Percentiles rank a stretch among this genome's conserved stretches.
Conservation (phyloP, 92 coral and sea anemone species). For the Epizoanthus rinbou region DNA sequence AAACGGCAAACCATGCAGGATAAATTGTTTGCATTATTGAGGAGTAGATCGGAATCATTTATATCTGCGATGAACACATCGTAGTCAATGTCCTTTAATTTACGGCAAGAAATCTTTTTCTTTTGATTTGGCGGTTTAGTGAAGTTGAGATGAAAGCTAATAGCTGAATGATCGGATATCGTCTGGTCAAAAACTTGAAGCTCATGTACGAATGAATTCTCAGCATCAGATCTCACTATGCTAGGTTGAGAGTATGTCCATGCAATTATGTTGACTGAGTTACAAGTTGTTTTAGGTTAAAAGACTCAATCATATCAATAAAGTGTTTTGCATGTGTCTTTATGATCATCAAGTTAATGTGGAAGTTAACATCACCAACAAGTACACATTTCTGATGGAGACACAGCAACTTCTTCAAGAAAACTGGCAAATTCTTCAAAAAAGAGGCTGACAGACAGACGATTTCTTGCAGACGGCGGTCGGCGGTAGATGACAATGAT, state of each 20-base stretch:
- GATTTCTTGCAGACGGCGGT: no score
- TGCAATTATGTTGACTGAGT: no score
- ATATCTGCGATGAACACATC: conserved; percentile 19
- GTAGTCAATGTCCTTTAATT: neutral
- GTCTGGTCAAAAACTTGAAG: conserved; percentile 3
- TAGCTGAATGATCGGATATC: neutral
- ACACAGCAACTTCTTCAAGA: neutral
- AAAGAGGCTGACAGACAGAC: neutral
- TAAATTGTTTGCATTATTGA: conserved; percentile 18
- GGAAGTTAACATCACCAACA: no score
- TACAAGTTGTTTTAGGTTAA: no score
- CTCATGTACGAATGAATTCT: neutral
- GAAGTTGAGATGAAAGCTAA: neutral
- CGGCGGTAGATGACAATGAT: no score
- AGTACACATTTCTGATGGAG: no score
- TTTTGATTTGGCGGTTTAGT: neutral
- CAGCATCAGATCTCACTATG: neutral
- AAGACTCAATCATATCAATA: no score
- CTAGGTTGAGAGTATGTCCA: neutral
- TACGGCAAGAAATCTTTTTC: neutral
- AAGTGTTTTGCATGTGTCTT: no score
- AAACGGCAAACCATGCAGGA: neutral
- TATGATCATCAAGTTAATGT: no score
- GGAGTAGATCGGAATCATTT: neutral
- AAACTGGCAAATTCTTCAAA: neutral